A percentile compares a stretch with the other conserved stretches of the same genome.
phyloP scores from a whole-genome alignment of 30 jellyfish, hydroid and myxozoan species.

The Hydractinia symbiolongicarpus region DNA sequence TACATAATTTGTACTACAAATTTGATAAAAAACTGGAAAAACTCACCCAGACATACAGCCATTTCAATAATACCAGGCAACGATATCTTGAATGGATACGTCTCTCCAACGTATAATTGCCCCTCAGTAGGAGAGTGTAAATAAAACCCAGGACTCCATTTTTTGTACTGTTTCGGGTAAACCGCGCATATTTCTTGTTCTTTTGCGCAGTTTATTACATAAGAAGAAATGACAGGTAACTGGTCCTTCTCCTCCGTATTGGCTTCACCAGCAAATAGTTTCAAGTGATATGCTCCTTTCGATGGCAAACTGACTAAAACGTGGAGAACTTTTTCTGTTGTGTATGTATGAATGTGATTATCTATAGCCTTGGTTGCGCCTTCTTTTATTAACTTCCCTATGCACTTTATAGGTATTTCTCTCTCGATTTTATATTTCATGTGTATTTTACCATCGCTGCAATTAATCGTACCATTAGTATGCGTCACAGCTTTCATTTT shows the following conservation, averaged over 20 bases:
- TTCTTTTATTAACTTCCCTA: slow-evolving; percentile 9
- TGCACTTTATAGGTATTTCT: slow-evolving; percentile 11
- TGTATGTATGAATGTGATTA: slow-evolving; percentile 32
- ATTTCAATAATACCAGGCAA: slow-evolving; percentile 48
- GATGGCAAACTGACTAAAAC: slow-evolving; percentile 44
- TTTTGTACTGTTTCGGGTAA: slow-evolving; percentile 51
- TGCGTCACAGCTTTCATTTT: slow-evolving; percentile 38
- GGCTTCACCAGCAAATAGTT: slow-evolving; percentile 41
- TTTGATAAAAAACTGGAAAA: neutral
- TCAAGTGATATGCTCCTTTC: slow-evolving; percentile 37
- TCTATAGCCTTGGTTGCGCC: slow-evolving; percentile 11
- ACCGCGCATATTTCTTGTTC: slow-evolving; percentile 9
- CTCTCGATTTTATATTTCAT: slow-evolving; percentile 21
- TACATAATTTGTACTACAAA: too few species aligned
- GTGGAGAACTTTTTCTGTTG: slow-evolving; percentile 26
- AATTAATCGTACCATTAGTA: slow-evolving; percentile 30
- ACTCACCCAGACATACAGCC: slow-evolving; percentile 43
- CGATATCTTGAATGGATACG: slow-evolving; percentile 24
- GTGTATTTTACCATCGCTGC: slow-evolving; percentile 38
- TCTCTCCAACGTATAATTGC: slow-evolving; percentile 10
- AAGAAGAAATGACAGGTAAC: slow-evolving; percentile 7
- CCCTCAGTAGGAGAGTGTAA: slow-evolving; percentile 57
- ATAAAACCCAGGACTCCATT: slow-evolving; percentile 52
- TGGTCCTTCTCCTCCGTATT: slow-evolving; percentile 23
- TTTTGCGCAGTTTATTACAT: slow-evolving; percentile 16